phyloP scores from a whole-genome alignment of 2,113 vertebrate species.

The Hydropotes inermis region DNA sequence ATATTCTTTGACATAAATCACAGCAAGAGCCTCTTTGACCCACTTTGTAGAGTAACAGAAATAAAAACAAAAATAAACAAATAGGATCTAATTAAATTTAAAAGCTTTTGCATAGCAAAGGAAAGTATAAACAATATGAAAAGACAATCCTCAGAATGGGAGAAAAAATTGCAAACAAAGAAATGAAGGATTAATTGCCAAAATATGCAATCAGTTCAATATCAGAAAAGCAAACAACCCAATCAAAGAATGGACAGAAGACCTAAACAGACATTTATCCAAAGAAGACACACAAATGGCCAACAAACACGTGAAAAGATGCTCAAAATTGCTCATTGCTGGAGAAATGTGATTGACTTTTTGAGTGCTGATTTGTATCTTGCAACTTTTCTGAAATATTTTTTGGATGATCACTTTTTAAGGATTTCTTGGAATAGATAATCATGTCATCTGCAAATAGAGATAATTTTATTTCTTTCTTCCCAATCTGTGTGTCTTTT shows the following conservation, averaged over 20 bases:
- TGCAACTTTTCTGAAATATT: neutral
- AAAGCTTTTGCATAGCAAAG: neutral
- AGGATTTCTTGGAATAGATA: neutral
- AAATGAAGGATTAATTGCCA: neutral
- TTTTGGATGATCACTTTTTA: neutral
- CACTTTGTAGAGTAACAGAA: neutral
- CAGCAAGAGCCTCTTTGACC: neutral
- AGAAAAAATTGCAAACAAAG: neutral
- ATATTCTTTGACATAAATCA: neutral
- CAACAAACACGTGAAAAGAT: neutral
- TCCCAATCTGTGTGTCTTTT: neutral
- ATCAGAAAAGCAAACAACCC: neutral
- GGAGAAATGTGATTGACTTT: neutral
- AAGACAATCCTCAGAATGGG: neutral
- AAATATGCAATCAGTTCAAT: neutral
- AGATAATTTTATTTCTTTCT: neutral
- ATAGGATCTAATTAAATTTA: neutral
- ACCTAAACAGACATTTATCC: neutral
- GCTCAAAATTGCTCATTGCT: neutral
- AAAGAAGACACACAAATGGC: neutral
- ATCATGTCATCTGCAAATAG: neutral
- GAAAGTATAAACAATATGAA: neutral
- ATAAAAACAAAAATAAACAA: neutral
- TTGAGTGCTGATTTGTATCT: neutral
- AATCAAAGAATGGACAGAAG: neutral